phyloP scores from a whole-genome alignment of 1,140 invertebrate species.

The Idris sp. region DNA sequence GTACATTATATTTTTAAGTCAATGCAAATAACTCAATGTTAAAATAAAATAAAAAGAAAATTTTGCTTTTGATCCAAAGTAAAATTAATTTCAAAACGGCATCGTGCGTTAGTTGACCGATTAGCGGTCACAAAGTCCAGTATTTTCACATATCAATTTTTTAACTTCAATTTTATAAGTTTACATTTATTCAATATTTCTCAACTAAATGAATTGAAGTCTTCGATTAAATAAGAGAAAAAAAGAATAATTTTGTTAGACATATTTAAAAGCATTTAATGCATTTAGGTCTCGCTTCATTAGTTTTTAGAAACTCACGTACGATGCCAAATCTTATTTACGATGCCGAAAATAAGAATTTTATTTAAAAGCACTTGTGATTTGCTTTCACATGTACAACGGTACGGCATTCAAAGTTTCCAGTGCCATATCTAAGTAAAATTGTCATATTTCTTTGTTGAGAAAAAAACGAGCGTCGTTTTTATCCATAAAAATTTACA shows the following conservation, averaged over 20 bases:
- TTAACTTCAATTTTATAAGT: too few species aligned
- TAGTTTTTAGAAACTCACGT: constrained; percentile 1
- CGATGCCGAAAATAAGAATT: constrained; percentile 1
- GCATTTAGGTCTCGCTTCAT: constrained; percentile 5
- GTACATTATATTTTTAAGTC: too few species aligned
- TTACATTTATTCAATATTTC: too few species aligned
- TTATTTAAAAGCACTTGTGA: constrained; percentile 8
- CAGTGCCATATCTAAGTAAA: constrained; percentile 18
- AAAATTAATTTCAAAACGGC: neutral
- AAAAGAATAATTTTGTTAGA: too few species aligned
- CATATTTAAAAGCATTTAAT: constrained; percentile 1
- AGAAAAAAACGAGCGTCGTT: constrained; percentile 14
- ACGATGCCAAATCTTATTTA: constrained; percentile 8
- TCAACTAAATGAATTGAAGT: too few species aligned
- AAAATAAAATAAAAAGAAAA: too few species aligned
- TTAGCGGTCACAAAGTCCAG: too few species aligned
- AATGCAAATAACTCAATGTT: too few species aligned
- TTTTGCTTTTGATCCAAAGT: constrained; percentile 6
- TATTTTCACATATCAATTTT: too few species aligned
- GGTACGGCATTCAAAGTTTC: constrained; percentile 12
- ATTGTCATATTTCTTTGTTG: constrained; percentile 7
- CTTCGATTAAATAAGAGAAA: too few species aligned
- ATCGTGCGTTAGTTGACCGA: constrained; percentile 1
- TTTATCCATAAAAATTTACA: too few species aligned
- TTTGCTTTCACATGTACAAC: constrained; percentile 24